Evolutionary conservation across 2,113 vertebrate species (phyloP).

Genomic region (Clupea harengus): DNA sequence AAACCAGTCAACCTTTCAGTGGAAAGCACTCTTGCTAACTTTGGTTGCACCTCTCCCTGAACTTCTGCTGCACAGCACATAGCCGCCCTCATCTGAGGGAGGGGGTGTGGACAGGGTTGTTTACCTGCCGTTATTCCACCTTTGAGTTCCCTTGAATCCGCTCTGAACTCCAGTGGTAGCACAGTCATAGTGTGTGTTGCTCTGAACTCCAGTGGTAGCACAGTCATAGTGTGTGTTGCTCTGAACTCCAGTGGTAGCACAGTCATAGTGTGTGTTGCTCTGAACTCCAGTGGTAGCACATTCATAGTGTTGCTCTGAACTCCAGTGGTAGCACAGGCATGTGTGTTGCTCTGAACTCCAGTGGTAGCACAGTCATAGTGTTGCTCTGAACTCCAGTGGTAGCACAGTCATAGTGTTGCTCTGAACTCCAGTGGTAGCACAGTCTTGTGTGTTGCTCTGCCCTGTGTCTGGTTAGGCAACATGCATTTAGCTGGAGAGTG

Average conservation of each 20-base stretch:
- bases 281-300: too few relatives aligned
- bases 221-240: background rate
- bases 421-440: too few relatives aligned
- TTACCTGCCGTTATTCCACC: background rate
- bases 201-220: too few relatives aligned
- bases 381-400: background rate
- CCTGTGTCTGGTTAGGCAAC: background rate
- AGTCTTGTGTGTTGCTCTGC: background rate
- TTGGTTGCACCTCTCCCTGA: background rate
- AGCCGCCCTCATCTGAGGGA: background rate
- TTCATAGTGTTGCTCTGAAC: too few relatives aligned
- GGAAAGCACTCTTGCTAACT: background rate
- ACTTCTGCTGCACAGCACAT: background rate
- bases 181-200: background rate
- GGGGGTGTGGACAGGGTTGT: background rate
- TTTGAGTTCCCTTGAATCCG: background rate
- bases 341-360: too few relatives aligned
- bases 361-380: too few relatives aligned
- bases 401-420: background rate
- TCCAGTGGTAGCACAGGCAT: background rate
- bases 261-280: background rate
- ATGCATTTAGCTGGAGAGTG: background rate
- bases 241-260: too few relatives aligned
- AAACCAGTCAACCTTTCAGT: background rate
- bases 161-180: background rate